Evolutionary conservation across 2,888 invertebrate species (phyloP).

Genomic region (Pseudoips prasinana): DNA sequence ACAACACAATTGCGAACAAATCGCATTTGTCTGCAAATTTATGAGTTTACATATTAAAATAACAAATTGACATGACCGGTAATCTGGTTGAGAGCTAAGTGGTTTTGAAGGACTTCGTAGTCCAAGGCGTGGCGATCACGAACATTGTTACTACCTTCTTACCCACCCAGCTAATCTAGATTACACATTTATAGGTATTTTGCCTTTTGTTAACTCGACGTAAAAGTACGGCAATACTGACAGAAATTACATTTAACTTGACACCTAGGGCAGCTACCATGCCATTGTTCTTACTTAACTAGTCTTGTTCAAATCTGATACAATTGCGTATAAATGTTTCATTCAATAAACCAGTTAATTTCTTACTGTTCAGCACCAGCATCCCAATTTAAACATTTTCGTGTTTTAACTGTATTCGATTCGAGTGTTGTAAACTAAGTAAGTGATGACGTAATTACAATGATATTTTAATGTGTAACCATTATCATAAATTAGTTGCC

Average conservation of each 20-base stretch:
- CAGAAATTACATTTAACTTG: constrained; percentile 37
- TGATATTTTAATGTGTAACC: constrained; percentile 63
- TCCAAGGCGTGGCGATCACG: constrained; percentile 74
- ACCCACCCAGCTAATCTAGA: constrained; percentile 43
- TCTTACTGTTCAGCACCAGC: constrained; percentile 14
- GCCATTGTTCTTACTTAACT: constrained; percentile 25
- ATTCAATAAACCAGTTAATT: constrained; percentile 20
- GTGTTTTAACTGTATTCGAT: constrained; percentile 28
- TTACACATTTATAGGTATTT: constrained; percentile 52
- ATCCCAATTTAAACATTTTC: constrained; percentile 20
- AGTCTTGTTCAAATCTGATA: constrained; percentile 16
- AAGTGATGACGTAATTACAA: constrained; percentile 54
- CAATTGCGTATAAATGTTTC: constrained; percentile 9
- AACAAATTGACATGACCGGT: constrained; percentile 63
- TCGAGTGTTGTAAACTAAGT: constrained; percentile 18
- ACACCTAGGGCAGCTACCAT: constrained; percentile 28
- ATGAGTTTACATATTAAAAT: constrained; percentile 63
- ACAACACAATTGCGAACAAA: constrained; percentile 45
- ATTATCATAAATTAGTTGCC: constrained; percentile 70
- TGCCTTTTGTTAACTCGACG: constrained; percentile 50
- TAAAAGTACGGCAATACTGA: constrained; percentile 35
- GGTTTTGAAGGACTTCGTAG: constrained; percentile 61
- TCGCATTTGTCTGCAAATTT: constrained; percentile 51
- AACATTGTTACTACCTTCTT: constrained; percentile 40
- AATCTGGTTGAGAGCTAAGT: constrained; percentile 57